Percentiles rank a stretch among this genome's conserved stretches.
These are phyloP conservation scores for Coranthus polyacanthus DNA, from an alignment of 2,797 vertebrate species.

Conservation along the genomic window DNA sequence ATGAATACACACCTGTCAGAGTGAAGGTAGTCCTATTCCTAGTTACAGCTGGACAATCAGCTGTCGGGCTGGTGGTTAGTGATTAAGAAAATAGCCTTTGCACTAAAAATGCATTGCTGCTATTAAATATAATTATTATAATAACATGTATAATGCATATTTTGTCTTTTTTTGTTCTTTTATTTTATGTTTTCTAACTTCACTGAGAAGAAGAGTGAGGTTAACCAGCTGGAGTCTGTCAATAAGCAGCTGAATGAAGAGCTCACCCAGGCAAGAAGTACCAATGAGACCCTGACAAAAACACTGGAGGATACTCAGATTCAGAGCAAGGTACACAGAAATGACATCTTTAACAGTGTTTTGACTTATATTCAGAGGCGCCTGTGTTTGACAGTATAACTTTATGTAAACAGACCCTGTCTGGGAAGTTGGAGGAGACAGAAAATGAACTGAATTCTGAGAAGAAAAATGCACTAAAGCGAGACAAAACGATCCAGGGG, in stretches of 20 bases:
- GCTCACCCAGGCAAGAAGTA: constrained; percentile 72
- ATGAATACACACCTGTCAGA: constrained; percentile 80
- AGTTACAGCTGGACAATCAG: constrained; percentile 9
- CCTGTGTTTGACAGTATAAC: background rate
- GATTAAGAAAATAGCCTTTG: constrained; percentile 17
- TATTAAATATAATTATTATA: too few species aligned
- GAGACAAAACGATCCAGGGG: constrained; percentile 98
- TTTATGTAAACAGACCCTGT: constrained; percentile 84
- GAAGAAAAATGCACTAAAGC: constrained; percentile 94
- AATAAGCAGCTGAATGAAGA: constrained; percentile 81
- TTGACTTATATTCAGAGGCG: background rate
- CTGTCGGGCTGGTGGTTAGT: background rate
- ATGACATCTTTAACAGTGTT: background rate
- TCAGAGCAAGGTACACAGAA: constrained; percentile 80
- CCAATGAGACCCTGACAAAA: constrained; percentile 73
- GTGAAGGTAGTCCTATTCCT: constrained; percentile 75
- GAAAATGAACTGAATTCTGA: constrained; percentile 89
- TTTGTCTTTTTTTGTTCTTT: constrained; percentile 18
- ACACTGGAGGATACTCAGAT: constrained; percentile 77
- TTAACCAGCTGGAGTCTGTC: constrained; percentile 73
- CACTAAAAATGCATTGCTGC: too few species aligned
- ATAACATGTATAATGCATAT: constrained; percentile 17
- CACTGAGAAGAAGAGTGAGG: constrained; percentile 69
- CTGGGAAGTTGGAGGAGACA: constrained; percentile 87
- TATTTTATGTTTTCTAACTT: constrained; percentile 43